Evolutionary conservation across 1,140 invertebrate genomes (phyloP).

Genomic region (Hyles vespertilio): DNA sequence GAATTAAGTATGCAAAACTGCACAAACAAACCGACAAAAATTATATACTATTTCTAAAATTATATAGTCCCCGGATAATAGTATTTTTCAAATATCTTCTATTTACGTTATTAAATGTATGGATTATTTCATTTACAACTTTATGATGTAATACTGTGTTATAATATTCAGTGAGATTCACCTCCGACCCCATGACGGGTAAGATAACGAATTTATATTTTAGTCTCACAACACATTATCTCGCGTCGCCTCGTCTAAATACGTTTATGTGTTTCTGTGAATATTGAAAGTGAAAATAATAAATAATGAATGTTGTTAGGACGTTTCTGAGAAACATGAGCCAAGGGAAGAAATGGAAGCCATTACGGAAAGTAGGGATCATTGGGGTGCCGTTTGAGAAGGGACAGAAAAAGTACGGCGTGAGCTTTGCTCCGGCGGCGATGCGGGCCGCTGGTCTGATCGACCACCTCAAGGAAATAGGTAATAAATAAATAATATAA

Average conservation of each 20-base stretch:
- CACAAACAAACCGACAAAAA: too few species aligned
- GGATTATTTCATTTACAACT: too few species aligned
- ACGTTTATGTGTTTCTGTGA: background rate
- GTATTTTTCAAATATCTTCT: too few species aligned
- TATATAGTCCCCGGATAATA: too few species aligned
- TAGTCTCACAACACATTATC: conserved; percentile 16
- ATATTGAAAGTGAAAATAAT: conserved; percentile 10
- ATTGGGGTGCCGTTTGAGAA: conserved; percentile 86
- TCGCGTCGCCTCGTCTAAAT: background rate
- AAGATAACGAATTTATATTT: conserved; percentile 10
- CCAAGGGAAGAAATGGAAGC: conserved; percentile 37
- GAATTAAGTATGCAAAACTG: too few species aligned
- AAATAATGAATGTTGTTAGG: conserved; percentile 57
- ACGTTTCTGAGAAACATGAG: conserved; percentile 52
- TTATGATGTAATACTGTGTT: conserved; percentile 3
- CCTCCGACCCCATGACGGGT: conserved; percentile 2
- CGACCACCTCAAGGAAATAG: conserved; percentile 64
- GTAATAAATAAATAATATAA: conserved; percentile 35
- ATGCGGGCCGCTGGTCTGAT: conserved; percentile 74
- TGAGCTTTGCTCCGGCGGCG: conserved; percentile 76
- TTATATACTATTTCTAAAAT: too few species aligned
- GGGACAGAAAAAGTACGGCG: conserved; percentile 81
- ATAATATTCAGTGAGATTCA: background rate
- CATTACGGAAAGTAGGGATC: conserved; percentile 77
- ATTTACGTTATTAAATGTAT: too few species aligned